Evolutionary conservation across 2,797 vertebrate genomes (phyloP), one percentile per base, ranked within the genome.

Genomic region (Pelobates cultripes): DNA sequence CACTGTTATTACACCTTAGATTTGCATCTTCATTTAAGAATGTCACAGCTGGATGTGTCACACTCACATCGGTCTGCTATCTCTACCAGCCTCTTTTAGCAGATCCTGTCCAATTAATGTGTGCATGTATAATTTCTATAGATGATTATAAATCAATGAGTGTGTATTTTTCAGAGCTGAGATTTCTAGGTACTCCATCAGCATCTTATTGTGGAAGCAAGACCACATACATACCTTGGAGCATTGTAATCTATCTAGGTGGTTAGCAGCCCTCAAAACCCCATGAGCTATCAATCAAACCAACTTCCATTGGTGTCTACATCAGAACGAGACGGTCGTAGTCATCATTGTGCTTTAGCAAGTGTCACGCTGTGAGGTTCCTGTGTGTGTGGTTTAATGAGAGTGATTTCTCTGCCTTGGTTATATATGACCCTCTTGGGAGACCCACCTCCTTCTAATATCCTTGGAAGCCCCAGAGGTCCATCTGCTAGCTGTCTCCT

Each of bases 261-360:
- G 53, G 73, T 72, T 84, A 72, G 70, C 73, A 66, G 44, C 44
- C 17, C 61, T 66, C 42, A 47, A 44, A 72, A 77, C 82, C 47
- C 73, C 47, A 60, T 73, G 82, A 84, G 77, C 82, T 51, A 80
- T 84, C 82, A 79, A 84, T 84, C 82, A 84, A 75, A 28, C 13
- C 10, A 61, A 73, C 69, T 84, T 84, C 82, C 82, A 84, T 55
- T 45, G 66, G 73, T 75, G 72, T 55, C 51, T 78, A 83, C 82
- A 75, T 70, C 63, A 73, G 47, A 77, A 78, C 41, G 70, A 83
- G 76, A 83, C 69, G 75, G 61, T 64, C 72, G 6, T 44, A 64
- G 67, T 66, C 70, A 75, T 70, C 81, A 83, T 79, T 79, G 81
- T 79, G 76, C 70, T 74, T 75, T 57, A 76, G 73, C 73, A 63